Base-by-base conservation (phyloP, 2,113 vertebrate genomes). In the Lota lota region DNA sequence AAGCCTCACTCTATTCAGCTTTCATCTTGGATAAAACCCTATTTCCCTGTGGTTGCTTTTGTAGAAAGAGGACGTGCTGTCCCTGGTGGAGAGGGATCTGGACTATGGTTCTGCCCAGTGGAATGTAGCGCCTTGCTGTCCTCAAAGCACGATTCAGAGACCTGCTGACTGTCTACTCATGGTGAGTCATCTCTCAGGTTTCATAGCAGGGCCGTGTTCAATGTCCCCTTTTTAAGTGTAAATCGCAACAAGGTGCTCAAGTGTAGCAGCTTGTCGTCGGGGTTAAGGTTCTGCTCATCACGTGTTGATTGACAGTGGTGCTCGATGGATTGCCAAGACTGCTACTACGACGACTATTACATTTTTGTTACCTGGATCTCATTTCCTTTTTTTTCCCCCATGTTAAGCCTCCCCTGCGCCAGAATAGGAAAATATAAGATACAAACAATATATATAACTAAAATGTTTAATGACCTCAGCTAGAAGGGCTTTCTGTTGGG, bases 71-170 rank as follows among this genome's bases (percentile, higher is more conserved):
- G 78, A 15, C 11, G 75, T 67, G 64, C 65, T 68, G 67, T 67
- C 61, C 70, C 70, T 63, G 64, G 82, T 63, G 77, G 78, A 81
- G 78, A 80, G 73, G 71, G 64, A 81, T 76, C 66, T 17, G 73
- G 79, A 67, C 79, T 61, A 73, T 66, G 79, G 78, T 64, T 76
- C 75, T 60, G 63, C 67, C 62, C 20, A 77, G 69, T 56, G 84
- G 83, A 72, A 86, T 87, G 80, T 88, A 81, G 84, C 62, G 40
- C 76, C 77, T 81, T 71, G 0, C 75, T 84, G 85, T 73, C 79
- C 72, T 83, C 63, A 66, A 75, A 85, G 79, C 72, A 64, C 59
- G 77, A 87, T 84, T 83, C 81, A 75, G 71, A 83, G 74, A 78
- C 69, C 71, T 73, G 74, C 71, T 66, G 66, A 73, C 85, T 69